Percentiles rank a stretch among this genome's conserved stretches.
These are phyloP conservation scores for Gila robusta DNA, from an alignment of 2,797 vertebrate genomes.

Conservation along the genomic window DNA sequence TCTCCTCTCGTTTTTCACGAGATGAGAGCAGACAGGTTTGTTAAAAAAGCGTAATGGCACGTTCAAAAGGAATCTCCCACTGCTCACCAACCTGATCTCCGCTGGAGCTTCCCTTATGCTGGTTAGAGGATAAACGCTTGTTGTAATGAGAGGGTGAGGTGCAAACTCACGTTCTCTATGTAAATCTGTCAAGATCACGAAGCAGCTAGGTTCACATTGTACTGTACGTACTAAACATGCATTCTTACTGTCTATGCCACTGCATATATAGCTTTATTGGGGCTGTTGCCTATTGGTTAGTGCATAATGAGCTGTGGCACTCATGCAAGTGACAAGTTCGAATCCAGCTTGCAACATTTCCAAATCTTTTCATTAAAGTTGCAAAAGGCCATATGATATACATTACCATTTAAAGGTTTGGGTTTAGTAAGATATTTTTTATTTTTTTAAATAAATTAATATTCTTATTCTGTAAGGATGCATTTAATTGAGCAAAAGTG, in stretches of 20 bases:
- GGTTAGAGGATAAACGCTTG: slow-evolving; percentile 48
- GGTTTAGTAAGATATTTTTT: background rate
- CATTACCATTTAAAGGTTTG: background rate
- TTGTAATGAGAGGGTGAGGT: slow-evolving; percentile 26
- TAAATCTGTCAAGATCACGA: background rate
- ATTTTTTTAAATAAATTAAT: background rate
- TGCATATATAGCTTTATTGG: background rate
- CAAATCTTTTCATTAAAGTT: background rate
- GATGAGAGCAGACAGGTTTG: slow-evolving; percentile 66
- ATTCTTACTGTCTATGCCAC: background rate
- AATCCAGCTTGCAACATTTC: background rate
- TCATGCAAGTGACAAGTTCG: background rate
- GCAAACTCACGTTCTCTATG: slow-evolving; percentile 9
- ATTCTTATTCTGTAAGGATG: background rate
- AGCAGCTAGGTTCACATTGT: background rate
- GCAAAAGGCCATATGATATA: background rate
- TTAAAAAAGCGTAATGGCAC: slow-evolving; percentile 62
- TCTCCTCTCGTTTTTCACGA: slow-evolving; percentile 34
- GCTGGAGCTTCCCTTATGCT: slow-evolving; percentile 27
- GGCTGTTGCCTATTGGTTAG: background rate
- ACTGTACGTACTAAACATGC: background rate
- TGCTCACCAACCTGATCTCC: slow-evolving; percentile 27
- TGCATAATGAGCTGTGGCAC: background rate
- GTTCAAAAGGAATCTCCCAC: slow-evolving; percentile 58
- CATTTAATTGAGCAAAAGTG: background rate